Conservation (phyloP, 2,797 vertebrate species). For the Taeniopygia guttata region DNA sequence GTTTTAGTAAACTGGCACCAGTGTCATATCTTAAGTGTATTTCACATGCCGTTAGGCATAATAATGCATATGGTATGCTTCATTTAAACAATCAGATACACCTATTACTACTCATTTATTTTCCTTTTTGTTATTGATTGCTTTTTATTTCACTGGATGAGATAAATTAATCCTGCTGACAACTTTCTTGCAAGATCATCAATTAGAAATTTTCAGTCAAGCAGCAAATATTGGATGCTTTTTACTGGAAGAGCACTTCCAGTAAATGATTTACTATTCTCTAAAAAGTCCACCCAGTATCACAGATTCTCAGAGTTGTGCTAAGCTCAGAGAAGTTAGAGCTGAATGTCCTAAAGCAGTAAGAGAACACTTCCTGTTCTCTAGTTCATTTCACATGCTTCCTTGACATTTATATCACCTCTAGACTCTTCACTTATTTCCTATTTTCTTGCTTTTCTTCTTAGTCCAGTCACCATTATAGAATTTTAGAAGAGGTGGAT, state of each 20-base stretch:
- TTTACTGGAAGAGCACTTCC: neutral
- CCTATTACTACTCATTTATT: conserved; percentile 76
- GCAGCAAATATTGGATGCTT: neutral
- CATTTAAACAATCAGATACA: conserved; percentile 77
- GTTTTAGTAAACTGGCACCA: conserved; percentile 69
- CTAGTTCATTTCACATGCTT: neutral
- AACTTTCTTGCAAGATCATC: conserved; percentile 10
- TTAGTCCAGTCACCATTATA: neutral
- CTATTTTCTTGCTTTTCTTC: neutral
- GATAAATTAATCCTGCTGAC: conserved; percentile 46
- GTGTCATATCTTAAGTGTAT: conserved; percentile 62
- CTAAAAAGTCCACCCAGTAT: neutral
- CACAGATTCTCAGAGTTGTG: neutral
- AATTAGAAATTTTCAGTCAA: conserved; percentile 1
- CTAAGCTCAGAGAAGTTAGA: neutral
- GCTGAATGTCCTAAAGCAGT: neutral
- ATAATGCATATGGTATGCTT: conserved; percentile 76
- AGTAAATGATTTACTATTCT: neutral
- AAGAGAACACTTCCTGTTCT: neutral
- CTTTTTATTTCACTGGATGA: conserved; percentile 47
- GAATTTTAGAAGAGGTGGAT: neutral
- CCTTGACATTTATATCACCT: neutral
- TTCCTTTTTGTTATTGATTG: conserved; percentile 77
- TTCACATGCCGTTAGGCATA: conserved; percentile 76
- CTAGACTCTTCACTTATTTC: neutral